phyloP scores from a whole-genome alignment of 2,113 vertebrate genomes.

The Reinhardtius hippoglossoides region DNA sequence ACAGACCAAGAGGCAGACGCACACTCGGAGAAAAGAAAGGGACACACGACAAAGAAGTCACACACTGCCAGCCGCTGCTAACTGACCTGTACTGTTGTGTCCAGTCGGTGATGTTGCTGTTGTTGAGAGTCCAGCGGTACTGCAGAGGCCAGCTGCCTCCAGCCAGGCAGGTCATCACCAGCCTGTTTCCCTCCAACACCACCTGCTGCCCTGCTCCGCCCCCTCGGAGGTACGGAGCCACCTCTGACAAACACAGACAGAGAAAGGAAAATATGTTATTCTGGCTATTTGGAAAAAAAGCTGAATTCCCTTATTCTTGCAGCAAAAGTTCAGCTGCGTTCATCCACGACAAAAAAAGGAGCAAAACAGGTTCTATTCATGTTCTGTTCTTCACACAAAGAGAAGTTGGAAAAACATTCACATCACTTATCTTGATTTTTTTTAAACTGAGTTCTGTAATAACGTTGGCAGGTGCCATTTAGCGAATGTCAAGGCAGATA shows the following conservation, averaged over 20 bases:
- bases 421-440: neutral
- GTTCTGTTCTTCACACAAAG: conserved; percentile 5
- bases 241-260: conserved; percentile 76
- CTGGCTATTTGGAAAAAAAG: conserved; percentile 8
- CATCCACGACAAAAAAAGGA: neutral
- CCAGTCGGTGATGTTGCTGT: conserved; percentile 88
- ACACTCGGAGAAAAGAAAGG: neutral
- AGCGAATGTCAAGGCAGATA: conserved; percentile 38
- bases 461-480: conserved; percentile 15
- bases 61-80: neutral
- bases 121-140: conserved; percentile 90
- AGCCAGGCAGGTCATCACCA: conserved; percentile 93
- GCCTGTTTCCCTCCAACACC: conserved; percentile 91
- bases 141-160: conserved; percentile 98
- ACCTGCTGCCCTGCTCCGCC: conserved; percentile 60
- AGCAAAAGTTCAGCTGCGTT: neutral
- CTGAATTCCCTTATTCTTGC: neutral
- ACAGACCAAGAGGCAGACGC: too few species aligned
- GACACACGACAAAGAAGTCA: conserved; percentile 1
- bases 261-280: conserved; percentile 1
- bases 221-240: conserved; percentile 74
- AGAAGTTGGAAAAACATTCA: neutral
- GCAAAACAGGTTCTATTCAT: neutral
- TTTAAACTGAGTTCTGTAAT: conserved; percentile 10
- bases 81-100: conserved; percentile 91